A percentile compares a stretch with the other conserved stretches of the same genome.
phyloP scores from a whole-genome alignment of 2,797 vertebrate species.

The Pagetopsis macropterus region DNA sequence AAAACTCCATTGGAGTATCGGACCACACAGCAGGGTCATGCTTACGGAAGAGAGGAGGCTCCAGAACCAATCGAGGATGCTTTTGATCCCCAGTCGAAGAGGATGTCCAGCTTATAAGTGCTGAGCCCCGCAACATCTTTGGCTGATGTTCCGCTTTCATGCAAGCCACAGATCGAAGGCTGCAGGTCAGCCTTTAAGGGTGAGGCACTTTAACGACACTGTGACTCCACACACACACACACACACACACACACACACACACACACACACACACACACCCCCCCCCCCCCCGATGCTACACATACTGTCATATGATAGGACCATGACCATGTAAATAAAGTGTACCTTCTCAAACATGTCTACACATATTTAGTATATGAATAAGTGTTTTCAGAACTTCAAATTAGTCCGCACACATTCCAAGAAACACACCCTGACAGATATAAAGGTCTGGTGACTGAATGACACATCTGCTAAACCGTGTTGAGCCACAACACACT shows the following conservation, averaged over 20 bases:
- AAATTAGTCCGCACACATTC: constrained; percentile 20
- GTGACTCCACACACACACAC: constrained; percentile 6
- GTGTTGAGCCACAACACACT: constrained; percentile 54
- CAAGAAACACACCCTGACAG: constrained; percentile 36
- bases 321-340: background rate
- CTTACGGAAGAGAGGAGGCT: constrained; percentile 49
- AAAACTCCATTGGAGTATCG: constrained; percentile 20
- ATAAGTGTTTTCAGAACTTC: constrained; percentile 3
- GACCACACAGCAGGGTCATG: constrained; percentile 64
- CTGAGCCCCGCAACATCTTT: constrained; percentile 58
- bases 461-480: constrained; percentile 52
- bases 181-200: constrained; percentile 58
- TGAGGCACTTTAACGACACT: constrained; percentile 37
- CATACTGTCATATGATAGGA: constrained; percentile 22
- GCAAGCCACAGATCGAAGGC: constrained; percentile 64
- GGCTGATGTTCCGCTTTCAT: constrained; percentile 56
- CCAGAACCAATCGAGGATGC: constrained; percentile 54
- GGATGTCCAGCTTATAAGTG: constrained; percentile 61
- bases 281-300: background rate
- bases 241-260: too few species aligned
- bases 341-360: background rate
- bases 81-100: constrained; percentile 60
- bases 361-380: background rate
- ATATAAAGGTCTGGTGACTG: constrained; percentile 31
- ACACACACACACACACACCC: too few species aligned